Evolutionary conservation across 1,140 invertebrate species (phyloP).

Genomic region (Holotrichia oblita): DNA sequence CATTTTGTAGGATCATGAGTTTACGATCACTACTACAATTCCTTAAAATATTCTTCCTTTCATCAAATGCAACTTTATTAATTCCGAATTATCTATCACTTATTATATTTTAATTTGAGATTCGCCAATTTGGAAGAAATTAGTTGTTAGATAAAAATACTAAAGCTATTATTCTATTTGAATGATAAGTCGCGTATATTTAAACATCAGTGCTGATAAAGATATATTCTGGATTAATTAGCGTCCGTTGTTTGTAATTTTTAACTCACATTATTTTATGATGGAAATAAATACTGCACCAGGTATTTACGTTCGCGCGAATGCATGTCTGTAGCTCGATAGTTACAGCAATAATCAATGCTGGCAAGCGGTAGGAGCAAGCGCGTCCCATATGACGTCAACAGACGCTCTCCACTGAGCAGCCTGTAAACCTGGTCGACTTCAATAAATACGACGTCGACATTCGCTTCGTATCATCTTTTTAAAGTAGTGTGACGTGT

Average conservation of each 20-base stretch:
- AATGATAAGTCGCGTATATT: background rate
- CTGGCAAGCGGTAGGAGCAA: slow-evolving; percentile 43
- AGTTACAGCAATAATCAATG: slow-evolving; percentile 45
- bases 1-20: background rate
- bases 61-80: background rate
- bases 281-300: slow-evolving; percentile 35
- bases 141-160: background rate
- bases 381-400: slow-evolving; percentile 45
- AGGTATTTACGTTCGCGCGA: slow-evolving; percentile 36
- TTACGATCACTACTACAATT: background rate
- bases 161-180: background rate
- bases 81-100: background rate
- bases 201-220: background rate
- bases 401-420: slow-evolving; percentile 41
- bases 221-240: background rate
- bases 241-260: background rate
- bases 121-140: background rate
- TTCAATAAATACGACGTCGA: slow-evolving; percentile 38
- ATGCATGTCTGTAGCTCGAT: slow-evolving; percentile 38
- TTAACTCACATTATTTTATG: slow-evolving; percentile 34
- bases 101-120: background rate
- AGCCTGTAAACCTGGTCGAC: slow-evolving; percentile 22
- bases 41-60: background rate
- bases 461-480: slow-evolving; percentile 11
- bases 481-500: background rate